A percentile compares a stretch with the other conserved stretches of the same genome.
Evolutionary conservation across 2,797 vertebrate genomes (phyloP).

Genomic region (Sebastes glaucus): DNA sequence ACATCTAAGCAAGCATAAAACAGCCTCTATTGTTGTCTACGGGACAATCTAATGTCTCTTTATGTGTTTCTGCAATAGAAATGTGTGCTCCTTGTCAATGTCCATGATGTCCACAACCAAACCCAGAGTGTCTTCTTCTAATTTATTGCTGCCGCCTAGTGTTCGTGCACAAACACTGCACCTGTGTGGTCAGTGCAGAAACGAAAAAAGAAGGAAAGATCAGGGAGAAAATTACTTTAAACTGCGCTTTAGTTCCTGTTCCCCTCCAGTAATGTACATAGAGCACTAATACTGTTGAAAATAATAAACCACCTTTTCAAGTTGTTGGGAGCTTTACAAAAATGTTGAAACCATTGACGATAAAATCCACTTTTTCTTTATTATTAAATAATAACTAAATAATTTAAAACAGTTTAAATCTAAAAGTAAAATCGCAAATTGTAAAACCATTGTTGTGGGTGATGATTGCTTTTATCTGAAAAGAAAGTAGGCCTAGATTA

Average conservation of each 20-base stretch:
- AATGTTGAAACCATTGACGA: not conserved
- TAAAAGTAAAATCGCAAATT: not conserved
- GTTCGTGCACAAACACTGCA: constrained; percentile 21
- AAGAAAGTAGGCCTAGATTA: not conserved
- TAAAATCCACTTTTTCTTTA: not conserved
- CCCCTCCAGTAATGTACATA: not conserved
- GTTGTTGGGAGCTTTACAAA: not conserved
- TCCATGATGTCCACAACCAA: not conserved
- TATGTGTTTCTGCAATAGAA: not conserved
- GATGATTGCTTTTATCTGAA: not conserved
- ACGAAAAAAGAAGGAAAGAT: not conserved
- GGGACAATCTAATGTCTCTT: not conserved
- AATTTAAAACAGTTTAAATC: fast-evolving
- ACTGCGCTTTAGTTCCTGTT: not conserved
- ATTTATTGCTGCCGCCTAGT: constrained; percentile 69
- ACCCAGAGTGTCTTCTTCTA: not conserved
- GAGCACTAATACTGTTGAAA: not conserved
- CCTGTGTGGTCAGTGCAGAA: not conserved
- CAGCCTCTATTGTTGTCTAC: not conserved
- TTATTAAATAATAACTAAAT: not conserved
- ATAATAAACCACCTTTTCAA: not conserved
- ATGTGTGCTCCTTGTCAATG: not conserved
- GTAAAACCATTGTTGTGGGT: not conserved
- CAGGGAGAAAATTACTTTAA: not conserved
- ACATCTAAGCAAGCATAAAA: not conserved